Conservation (phyloP, 2,797 vertebrate species). For the Glyptemys insculpta region DNA sequence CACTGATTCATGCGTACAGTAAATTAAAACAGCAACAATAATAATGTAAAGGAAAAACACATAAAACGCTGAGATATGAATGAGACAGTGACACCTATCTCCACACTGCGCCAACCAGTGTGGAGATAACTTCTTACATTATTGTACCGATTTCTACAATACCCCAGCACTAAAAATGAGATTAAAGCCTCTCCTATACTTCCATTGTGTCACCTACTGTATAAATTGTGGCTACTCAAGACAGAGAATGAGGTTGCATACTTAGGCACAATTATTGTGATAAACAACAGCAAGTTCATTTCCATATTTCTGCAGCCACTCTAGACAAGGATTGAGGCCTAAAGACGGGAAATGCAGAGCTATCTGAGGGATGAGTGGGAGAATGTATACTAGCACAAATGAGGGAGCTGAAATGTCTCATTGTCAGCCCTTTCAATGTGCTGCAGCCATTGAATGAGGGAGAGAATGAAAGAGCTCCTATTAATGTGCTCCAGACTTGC, state of each 20-base stretch:
- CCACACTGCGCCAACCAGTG: not conserved
- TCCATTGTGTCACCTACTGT: not conserved
- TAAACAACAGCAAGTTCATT: not conserved
- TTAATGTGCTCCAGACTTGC: not conserved
- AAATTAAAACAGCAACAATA: not conserved
- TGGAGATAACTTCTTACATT: not conserved
- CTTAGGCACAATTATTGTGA: conserved; percentile 14
- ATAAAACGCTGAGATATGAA: not conserved
- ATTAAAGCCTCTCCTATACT: not conserved
- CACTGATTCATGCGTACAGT: not conserved
- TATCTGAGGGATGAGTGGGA: not conserved
- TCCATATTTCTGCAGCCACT: not conserved
- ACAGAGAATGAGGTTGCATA: conserved; percentile 2
- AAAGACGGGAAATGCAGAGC: not conserved
- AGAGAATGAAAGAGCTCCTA: not conserved
- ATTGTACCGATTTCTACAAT: not conserved
- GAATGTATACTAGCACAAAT: not conserved
- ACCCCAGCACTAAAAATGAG: not conserved
- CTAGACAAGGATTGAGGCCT: not conserved
- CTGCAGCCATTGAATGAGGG: not conserved
- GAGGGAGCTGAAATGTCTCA: not conserved
- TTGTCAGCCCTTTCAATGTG: not conserved
- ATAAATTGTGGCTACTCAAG: not conserved
- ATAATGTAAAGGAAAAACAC: not conserved
- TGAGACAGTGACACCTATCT: not conserved